Evolutionary conservation across 2,113 vertebrate species (phyloP).

Genomic region (Puntigrus tetrazona): DNA sequence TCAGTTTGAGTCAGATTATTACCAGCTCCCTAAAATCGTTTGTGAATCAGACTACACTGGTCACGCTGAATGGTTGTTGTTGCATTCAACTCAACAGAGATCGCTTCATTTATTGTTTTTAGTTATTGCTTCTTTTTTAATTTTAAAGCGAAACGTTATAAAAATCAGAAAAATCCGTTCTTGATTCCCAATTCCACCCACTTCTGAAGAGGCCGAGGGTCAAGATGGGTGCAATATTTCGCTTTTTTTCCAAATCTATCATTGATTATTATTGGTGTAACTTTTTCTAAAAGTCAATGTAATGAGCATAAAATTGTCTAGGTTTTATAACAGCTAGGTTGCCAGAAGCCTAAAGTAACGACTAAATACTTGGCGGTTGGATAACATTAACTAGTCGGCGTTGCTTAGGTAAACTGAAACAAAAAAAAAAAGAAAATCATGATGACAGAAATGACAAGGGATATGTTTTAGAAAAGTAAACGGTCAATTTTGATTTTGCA

Average conservation of each 20-base stretch:
- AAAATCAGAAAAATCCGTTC: background rate
- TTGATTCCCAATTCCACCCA: background rate
- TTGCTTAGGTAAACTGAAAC: background rate
- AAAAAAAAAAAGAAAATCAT: background rate
- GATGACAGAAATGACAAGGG: background rate
- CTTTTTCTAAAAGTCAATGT: background rate
- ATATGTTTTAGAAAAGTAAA: background rate
- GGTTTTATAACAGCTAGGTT: background rate
- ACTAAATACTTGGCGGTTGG: background rate
- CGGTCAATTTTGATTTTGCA: background rate
- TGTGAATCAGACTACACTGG: background rate
- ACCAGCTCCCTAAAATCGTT: background rate
- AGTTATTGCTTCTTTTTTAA: background rate
- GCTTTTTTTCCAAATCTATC: background rate
- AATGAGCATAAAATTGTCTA: background rate
- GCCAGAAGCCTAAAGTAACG: background rate
- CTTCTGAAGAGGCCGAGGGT: background rate
- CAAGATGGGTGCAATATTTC: background rate
- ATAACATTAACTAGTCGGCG: background rate
- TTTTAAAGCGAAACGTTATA: background rate
- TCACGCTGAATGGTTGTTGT: background rate
- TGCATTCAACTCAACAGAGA: background rate
- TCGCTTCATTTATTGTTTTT: background rate
- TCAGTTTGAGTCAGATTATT: background rate
- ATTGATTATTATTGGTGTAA: background rate